Evolutionary conservation across 2,888 invertebrate genomes (phyloP), one percentile per base, ranked within the genome.

Genomic region (Erebia palarica): DNA sequence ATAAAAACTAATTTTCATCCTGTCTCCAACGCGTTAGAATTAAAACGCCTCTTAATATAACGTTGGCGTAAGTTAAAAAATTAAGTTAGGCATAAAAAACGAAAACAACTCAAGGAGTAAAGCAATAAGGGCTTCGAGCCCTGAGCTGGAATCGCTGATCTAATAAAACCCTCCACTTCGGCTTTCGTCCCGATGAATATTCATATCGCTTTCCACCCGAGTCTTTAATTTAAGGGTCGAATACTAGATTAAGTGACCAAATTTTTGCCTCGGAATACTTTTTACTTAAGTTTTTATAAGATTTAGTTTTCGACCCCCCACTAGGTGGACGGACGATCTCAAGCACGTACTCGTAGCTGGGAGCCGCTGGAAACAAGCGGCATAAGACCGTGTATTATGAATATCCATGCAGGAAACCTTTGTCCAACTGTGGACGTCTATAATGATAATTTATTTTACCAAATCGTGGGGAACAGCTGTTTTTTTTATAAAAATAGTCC

Each of bases 201-300:
- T 81, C 81, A 81, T 78, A 69, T 72, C 67, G 76, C 77, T 79
- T 81, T 79, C 78, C 78, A 77, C 77, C 69, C 75, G 75, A 75
- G 74, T 78, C 77, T 74, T 75, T 75, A 75, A 76, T 80, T 80
- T 76, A 76, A 78, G 75, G 75, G 76, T 74, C 78, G 77, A 77
- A 78, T 79, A 75, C 67, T 73, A 65, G 73, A 77, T 75, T 73
- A 76, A 73, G 75, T 72, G 73, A 73, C 75, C 75, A 65, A 69
- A 67, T 60, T 61, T 63, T 69, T 67, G 57, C 67, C 53, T 55
- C 47, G 16, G 53, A 68, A 47, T 36, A 18, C 49, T 42, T 18
- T 60, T 60, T 42, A 53, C 42, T 13, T 42, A 60, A 59, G 27
- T 58, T 49, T 59, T 67, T 60, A n/a, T 11, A 55, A 47, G 47